These are phyloP conservation scores for Neuroscelio doddi DNA, from an alignment of 2,888 invertebrate species.

Conservation along the genomic window DNA sequence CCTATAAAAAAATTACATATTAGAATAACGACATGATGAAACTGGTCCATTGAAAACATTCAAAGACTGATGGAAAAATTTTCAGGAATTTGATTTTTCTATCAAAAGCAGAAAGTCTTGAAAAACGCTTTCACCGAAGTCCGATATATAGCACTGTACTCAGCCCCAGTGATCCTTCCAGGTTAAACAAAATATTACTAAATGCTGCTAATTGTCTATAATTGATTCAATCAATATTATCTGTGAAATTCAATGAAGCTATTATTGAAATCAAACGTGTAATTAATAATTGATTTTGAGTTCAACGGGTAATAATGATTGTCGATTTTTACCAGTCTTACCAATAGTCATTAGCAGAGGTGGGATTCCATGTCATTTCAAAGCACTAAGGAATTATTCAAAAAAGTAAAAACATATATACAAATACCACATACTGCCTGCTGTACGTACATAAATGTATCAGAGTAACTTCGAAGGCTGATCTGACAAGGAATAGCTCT, in stretches of 20 bases:
- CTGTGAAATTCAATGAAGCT: conserved; percentile 8
- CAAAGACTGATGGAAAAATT: conserved; percentile 27
- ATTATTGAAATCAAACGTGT: not conserved
- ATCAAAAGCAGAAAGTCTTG: conserved; percentile 8
- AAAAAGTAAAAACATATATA: conserved; percentile 5
- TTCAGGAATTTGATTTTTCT: too few relatives aligned
- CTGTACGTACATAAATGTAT: conserved; percentile 25
- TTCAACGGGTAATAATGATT: conserved; percentile 27
- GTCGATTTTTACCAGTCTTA: conserved; percentile 19
- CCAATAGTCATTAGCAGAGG: conserved; percentile 24
- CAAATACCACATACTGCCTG: conserved; percentile 36
- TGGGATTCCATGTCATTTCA: conserved; percentile 25
- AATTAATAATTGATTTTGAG: too few relatives aligned
- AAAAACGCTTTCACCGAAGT: conserved; percentile 44
- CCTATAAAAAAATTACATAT: too few relatives aligned
- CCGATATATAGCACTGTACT: conserved; percentile 39
- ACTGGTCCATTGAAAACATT: conserved; percentile 24
- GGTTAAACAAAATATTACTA: conserved; percentile 15
- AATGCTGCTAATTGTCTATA: conserved; percentile 4
- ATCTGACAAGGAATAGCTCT: conserved; percentile 36
- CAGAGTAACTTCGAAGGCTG: conserved; percentile 25
- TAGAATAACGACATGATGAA: too few relatives aligned
- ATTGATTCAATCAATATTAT: conserved; percentile 15
- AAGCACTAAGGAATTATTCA: conserved; percentile 32
- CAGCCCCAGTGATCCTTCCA: conserved; percentile 29